Conservation (phyloP, 2,797 vertebrate genomes). For the Myripristis jacobus region DNA sequence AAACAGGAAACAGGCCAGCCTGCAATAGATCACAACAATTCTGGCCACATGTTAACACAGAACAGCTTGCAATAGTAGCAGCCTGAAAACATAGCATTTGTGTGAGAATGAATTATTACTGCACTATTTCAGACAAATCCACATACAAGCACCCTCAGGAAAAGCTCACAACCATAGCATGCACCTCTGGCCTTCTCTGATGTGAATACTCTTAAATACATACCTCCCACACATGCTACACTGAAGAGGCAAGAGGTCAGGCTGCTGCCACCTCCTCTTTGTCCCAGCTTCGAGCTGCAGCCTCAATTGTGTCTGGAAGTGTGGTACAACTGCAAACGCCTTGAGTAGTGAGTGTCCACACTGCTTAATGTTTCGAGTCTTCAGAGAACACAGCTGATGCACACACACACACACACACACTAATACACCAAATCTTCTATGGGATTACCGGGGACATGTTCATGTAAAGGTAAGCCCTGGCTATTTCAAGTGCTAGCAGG, state of each 20-base stretch:
- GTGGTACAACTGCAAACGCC: conserved; percentile 48
- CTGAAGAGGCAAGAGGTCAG: conserved; percentile 15
- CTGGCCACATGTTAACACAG: neutral
- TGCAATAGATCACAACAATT: conserved; percentile 26
- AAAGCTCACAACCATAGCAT: conserved; percentile 18
- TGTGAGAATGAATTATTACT: neutral
- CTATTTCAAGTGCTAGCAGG: conserved; percentile 75
- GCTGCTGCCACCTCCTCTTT: conserved; percentile 31
- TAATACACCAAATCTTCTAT: conserved; percentile 62
- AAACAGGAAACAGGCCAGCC: conserved; percentile 64
- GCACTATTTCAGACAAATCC: neutral
- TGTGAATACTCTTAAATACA: conserved; percentile 9
- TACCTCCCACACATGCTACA: neutral
- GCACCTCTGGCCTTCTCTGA: neutral
- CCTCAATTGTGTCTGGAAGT: conserved; percentile 59
- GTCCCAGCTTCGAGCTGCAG: conserved; percentile 22
- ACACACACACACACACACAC: conserved; percentile 36
- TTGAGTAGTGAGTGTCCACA: conserved; percentile 57
- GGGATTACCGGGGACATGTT: conserved; percentile 75
- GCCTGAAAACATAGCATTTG: neutral
- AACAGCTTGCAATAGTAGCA: neutral
- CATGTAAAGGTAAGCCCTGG: conserved; percentile 76
- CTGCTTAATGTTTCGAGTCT: conserved; percentile 62
- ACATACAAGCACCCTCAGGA: conserved; percentile 29
- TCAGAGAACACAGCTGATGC: conserved; percentile 56